These are phyloP conservation scores for Pseudomyrmex pallidus DNA, from an alignment of 1,140 invertebrate species.

Conservation along the genomic window DNA sequence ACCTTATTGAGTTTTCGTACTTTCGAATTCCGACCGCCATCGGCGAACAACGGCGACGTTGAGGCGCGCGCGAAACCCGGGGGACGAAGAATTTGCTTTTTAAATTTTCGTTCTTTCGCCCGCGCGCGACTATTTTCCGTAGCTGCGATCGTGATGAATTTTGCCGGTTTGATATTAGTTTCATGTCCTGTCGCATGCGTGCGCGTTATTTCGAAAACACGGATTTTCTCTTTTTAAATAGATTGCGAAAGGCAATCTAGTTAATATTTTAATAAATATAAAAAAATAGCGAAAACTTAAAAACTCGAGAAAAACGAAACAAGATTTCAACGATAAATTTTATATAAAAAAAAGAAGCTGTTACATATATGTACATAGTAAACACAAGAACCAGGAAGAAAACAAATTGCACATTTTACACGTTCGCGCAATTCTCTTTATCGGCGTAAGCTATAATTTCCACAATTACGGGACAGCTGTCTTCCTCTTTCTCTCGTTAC, in stretches of 20 bases:
- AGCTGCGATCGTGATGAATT: constrained; percentile 45
- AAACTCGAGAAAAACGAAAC: too few relatives aligned
- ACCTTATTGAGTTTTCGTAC: constrained; percentile 71
- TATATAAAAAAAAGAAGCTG: too few relatives aligned
- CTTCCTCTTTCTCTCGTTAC: background rate
- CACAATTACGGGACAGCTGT: background rate
- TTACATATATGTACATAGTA: too few relatives aligned
- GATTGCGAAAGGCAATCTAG: too few relatives aligned
- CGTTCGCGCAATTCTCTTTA: background rate
- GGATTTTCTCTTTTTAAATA: background rate
- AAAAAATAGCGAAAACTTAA: background rate
- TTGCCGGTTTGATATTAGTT: constrained; percentile 43
- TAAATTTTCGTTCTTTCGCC: constrained; percentile 48
- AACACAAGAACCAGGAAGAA: too few relatives aligned
- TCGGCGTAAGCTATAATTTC: background rate
- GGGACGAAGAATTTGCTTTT: constrained; percentile 65
- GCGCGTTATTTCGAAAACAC: background rate
- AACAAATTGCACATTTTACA: background rate
- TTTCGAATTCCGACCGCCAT: constrained; percentile 64
- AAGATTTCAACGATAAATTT: too few relatives aligned
- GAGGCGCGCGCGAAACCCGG: constrained; percentile 15
- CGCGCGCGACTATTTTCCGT: constrained; percentile 27
- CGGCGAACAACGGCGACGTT: constrained; percentile 35
- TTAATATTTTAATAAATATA: background rate
- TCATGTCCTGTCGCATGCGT: background rate